Conservation (phyloP, 1,140 invertebrate genomes). For the Temnothorax curvispinosus region DNA sequence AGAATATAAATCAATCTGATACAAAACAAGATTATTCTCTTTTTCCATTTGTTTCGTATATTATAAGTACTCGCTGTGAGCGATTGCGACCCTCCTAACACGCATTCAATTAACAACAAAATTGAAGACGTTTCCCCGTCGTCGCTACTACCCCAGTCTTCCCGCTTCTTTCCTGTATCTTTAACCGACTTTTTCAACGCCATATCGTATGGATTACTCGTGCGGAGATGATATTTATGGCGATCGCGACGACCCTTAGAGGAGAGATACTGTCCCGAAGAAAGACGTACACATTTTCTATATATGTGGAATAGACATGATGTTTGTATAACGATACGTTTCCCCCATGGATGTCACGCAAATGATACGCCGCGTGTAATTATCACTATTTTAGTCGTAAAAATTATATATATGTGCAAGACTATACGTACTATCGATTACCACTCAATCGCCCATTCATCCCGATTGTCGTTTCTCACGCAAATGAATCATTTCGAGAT, state of each 20-base stretch:
- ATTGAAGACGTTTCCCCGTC: constrained; percentile 12
- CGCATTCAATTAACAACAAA: constrained; percentile 37
- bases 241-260: background rate
- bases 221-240: constrained; percentile 23
- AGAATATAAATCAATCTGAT: background rate
- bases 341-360: background rate
- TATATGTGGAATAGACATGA: background rate
- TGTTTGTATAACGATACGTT: background rate
- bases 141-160: background rate
- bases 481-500: constrained; percentile 16
- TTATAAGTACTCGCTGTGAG: constrained; percentile 41
- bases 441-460: constrained; percentile 1
- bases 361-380: background rate
- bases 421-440: background rate
- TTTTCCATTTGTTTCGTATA: background rate
- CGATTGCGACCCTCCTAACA: constrained; percentile 71
- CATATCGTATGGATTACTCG: constrained; percentile 12
- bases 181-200: constrained; percentile 66
- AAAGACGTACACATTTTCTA: background rate
- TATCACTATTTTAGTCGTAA: background rate
- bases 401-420: background rate
- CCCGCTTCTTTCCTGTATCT: constrained; percentile 67
- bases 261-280: background rate
- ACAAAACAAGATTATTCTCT: background rate
- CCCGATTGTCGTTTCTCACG: constrained; percentile 7